Base-by-base conservation (phyloP, 2,113 vertebrate species). In the Entosphenus tridentatus region DNA sequence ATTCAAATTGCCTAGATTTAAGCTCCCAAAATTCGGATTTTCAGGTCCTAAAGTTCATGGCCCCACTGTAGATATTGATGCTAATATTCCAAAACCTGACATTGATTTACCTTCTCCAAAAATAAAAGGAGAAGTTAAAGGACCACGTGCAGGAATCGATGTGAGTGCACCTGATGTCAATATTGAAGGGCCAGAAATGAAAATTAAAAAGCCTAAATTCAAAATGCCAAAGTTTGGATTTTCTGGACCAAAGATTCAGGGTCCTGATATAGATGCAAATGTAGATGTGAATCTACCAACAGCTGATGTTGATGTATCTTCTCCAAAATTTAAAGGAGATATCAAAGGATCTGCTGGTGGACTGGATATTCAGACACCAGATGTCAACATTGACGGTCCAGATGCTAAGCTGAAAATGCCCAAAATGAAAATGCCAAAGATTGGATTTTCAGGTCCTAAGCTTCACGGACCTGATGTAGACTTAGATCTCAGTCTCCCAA, bases 351-450 rank as follows among this genome's bases (percentile, higher is more conserved):
- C 11, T 14, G 56, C 11, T 4, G 1, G 10, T 70, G 72, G 69
- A 12, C n/a, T 55, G 9, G 13, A 2, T 39, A 56, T 69, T 18
- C 75, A 72, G 62, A 56, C 71, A 2, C 2, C 1, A 13, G 58
- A 70, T 1, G 5, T 62, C 9, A 14, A 59, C 3, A 1, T 1
- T 11, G 69, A 68, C 8, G 10, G 11, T 8, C 10, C 57, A 12
- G 70, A 68, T 55, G 67, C 16, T 8, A 75, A 67, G 3, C 9
- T 77, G 54, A 74, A 75, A 70, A 72, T 71, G 58, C 69, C 78
- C 56, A 77, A 75, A 70, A 78, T 81, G 14, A 72, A 79, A n/a
- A 74, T 76, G 69, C 79, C 82, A 2, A 79, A 74, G 14, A 75
- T 80, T 58, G 70, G 57, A 6, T 67, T 79, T 72, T 71, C 72